phyloP scores from a whole-genome alignment of 2,888 invertebrate genomes.

The Yponomeuta evonymella region DNA sequence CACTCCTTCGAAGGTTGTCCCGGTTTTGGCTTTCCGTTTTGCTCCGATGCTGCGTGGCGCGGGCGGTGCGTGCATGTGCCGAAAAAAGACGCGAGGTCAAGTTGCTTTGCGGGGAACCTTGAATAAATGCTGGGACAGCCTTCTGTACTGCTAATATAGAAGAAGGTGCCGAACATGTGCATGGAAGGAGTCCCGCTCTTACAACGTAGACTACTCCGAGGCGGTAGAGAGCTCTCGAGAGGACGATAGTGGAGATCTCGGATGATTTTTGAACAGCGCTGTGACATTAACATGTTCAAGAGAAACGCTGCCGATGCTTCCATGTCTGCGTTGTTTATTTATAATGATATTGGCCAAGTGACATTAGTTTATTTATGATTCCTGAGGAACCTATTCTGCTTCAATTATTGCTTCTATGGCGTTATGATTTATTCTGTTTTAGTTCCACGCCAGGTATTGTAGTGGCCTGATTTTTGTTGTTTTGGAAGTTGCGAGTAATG shows the following conservation, averaged over 20 bases:
- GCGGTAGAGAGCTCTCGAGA: neutral
- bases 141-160: slow-evolving; percentile 33
- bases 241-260: neutral
- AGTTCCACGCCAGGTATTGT: slow-evolving; percentile 51
- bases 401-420: slow-evolving; percentile 70
- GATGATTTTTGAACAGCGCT: neutral
- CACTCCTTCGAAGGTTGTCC: slow-evolving; percentile 77
- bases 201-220: neutral
- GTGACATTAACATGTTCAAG: slow-evolving; percentile 15
- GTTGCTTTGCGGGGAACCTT: slow-evolving; percentile 59
- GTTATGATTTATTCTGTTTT: slow-evolving; percentile 65
- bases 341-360: slow-evolving; percentile 75
- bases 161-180: slow-evolving; percentile 9
- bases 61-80: slow-evolving; percentile 65
- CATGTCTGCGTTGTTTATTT: slow-evolving; percentile 52
- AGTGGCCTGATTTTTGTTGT: slow-evolving; percentile 52
- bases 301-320: slow-evolving; percentile 49
- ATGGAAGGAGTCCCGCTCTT: slow-evolving; percentile 22
- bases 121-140: slow-evolving; percentile 69
- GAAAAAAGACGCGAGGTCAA: slow-evolving; percentile 44
- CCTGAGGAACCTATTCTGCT: slow-evolving; percentile 77
- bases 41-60: slow-evolving; percentile 50
- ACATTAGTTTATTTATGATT: slow-evolving; percentile 66
- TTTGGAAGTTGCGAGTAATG: slow-evolving; percentile 65
- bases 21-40: slow-evolving; percentile 76